Conservation (phyloP, 2,888 invertebrate species). For the Smittia aterrima region DNA sequence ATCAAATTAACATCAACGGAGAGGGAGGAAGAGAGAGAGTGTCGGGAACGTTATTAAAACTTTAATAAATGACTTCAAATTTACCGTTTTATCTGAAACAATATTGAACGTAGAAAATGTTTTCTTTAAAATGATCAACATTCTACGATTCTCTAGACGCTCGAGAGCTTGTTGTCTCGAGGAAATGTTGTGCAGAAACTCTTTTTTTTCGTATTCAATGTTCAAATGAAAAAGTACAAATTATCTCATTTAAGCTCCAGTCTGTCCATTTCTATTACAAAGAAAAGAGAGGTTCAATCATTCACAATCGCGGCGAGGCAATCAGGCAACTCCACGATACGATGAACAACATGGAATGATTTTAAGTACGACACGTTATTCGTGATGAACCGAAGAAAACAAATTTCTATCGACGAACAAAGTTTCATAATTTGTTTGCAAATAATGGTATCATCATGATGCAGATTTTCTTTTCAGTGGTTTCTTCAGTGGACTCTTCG, state of each 20-base stretch:
- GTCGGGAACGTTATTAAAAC: not conserved
- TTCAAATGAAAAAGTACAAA: constrained; percentile 19
- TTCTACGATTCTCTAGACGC: not conserved
- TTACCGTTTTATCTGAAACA: constrained; percentile 22
- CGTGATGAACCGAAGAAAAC: constrained; percentile 37
- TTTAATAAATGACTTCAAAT: constrained; percentile 1
- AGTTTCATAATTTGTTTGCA: constrained; percentile 39
- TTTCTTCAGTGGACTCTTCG: not conserved
- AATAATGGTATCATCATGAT: constrained; percentile 25
- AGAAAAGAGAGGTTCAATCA: constrained; percentile 20
- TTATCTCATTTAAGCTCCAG: constrained; percentile 9
- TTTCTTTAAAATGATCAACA: not conserved
- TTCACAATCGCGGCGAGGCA: constrained; percentile 9
- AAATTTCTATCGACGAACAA: constrained; percentile 36
- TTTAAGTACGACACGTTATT: constrained; percentile 35
- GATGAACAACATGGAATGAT: constrained; percentile 38
- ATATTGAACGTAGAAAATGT: not conserved
- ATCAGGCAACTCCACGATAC: constrained; percentile 2
- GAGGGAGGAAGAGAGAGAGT: no score
- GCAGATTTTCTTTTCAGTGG: not conserved
- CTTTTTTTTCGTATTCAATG: constrained; percentile 10
- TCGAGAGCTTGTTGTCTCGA: constrained; percentile 1
- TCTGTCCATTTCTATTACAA: constrained; percentile 22
- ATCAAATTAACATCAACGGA: not conserved
- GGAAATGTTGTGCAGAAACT: not conserved